phyloP scores from a whole-genome alignment of 2,888 invertebrate species.

The Eurytoma californica region DNA sequence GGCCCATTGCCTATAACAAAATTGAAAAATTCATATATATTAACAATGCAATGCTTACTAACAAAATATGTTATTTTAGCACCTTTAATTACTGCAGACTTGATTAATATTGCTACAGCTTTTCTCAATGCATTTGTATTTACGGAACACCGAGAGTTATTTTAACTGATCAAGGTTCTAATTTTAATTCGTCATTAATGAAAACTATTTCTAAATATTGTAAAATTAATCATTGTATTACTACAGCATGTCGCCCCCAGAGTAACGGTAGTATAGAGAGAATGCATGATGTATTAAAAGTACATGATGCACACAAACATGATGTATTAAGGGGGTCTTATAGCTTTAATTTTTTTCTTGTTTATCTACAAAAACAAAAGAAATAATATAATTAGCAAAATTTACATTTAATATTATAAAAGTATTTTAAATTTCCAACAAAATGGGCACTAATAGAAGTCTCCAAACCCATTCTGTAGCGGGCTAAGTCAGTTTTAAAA shows the following conservation, averaged over 20 bases:
- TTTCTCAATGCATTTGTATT: conserved; percentile 9
- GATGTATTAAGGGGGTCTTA: no score
- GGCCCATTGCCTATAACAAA: background rate
- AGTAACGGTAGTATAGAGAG: conserved; percentile 17
- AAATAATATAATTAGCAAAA: no score
- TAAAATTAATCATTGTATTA: background rate
- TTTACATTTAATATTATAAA: no score
- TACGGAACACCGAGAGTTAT: conserved; percentile 16
- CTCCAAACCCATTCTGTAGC: no score
- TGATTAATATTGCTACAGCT: background rate
- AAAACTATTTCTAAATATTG: conserved; percentile 25
- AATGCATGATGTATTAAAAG: conserved; percentile 21
- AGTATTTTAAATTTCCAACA: no score
- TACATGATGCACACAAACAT: no score
- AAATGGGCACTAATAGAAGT: no score
- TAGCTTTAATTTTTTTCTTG: no score
- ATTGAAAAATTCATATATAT: background rate
- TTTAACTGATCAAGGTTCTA: conserved; percentile 30
- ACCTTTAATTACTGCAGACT: background rate
- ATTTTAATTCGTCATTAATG: conserved; percentile 15
- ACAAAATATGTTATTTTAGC: conserved; percentile 26
- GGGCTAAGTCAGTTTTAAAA: no score
- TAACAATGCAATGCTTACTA: conserved; percentile 36
- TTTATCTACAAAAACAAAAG: no score
- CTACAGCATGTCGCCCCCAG: conserved; percentile 27